Conservation (phyloP, 2,113 vertebrate species). For the Myocastor coypus region DNA sequence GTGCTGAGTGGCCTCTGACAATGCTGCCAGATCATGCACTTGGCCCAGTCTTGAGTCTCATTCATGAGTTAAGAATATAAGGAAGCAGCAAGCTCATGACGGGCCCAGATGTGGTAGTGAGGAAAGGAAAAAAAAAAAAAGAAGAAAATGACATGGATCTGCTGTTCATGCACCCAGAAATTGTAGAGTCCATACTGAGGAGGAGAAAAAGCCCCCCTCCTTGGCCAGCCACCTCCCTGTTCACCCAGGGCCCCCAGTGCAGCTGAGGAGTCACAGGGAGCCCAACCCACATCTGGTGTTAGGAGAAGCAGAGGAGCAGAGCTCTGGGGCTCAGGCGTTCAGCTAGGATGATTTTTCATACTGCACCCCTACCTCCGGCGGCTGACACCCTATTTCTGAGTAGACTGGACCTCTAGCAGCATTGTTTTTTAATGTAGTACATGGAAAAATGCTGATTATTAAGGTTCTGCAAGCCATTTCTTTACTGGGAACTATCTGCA, state of each 20-base stretch:
- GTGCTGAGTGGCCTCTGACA: accelerated
- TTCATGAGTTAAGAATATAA: neutral
- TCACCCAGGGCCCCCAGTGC: accelerated
- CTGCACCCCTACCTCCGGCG: neutral
- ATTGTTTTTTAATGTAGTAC: neutral
- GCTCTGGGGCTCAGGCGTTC: neutral
- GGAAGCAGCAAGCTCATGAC: neutral
- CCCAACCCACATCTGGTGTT: neutral
- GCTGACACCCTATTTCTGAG: neutral
- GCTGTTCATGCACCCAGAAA: neutral
- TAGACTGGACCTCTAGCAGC: neutral
- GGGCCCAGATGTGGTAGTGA: neutral
- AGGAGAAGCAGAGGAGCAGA: neutral
- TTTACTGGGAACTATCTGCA: neutral
- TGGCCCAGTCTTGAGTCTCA: neutral
- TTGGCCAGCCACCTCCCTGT: neutral
- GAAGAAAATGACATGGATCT: neutral
- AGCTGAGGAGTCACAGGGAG: neutral
- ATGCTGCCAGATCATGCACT: neutral
- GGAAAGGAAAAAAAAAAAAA: too few species aligned
- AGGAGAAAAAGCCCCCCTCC: neutral
- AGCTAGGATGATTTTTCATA: neutral
- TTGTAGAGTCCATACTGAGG: neutral
- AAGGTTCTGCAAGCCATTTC: neutral
- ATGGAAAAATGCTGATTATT: neutral